phyloP scores from a whole-genome alignment of 2,113 vertebrate species.

The Columba janthina region DNA sequence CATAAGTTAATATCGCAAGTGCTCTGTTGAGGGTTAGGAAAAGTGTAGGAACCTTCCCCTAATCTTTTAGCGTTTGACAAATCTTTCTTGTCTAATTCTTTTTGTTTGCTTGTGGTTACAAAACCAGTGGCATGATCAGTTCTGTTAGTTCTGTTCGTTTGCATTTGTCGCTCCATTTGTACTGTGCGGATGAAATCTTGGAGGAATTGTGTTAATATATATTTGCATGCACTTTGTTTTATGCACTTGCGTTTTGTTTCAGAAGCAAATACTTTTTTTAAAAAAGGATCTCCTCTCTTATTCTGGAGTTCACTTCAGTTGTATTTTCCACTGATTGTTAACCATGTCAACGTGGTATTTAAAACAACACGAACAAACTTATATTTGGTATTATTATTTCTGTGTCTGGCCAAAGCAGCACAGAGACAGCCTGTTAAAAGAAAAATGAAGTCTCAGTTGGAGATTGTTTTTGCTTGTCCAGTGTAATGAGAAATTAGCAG shows the following conservation, averaged over 20 bases:
- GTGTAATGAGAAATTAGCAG: neutral
- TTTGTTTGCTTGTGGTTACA: neutral
- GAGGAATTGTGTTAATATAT: neutral
- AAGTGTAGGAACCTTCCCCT: neutral
- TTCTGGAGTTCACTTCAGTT: neutral
- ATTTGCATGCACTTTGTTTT: neutral
- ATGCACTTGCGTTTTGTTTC: neutral
- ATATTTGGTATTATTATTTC: neutral
- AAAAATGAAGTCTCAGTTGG: neutral
- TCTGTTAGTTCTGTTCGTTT: neutral
- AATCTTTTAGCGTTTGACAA: neutral
- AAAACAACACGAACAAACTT: neutral
- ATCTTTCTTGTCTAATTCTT: neutral
- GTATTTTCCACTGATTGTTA: neutral
- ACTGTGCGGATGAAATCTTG: neutral
- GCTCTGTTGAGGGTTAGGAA: neutral
- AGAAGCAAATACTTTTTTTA: neutral
- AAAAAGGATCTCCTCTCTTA: neutral
- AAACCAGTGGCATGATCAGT: neutral
- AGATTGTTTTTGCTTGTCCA: neutral
- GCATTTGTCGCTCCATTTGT: neutral
- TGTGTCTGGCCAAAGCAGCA: neutral
- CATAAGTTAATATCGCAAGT: neutral
- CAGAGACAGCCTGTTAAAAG: neutral
- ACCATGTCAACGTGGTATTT: neutral